Conservation (phyloP, 2,797 vertebrate species). For the Chanos chanos region DNA sequence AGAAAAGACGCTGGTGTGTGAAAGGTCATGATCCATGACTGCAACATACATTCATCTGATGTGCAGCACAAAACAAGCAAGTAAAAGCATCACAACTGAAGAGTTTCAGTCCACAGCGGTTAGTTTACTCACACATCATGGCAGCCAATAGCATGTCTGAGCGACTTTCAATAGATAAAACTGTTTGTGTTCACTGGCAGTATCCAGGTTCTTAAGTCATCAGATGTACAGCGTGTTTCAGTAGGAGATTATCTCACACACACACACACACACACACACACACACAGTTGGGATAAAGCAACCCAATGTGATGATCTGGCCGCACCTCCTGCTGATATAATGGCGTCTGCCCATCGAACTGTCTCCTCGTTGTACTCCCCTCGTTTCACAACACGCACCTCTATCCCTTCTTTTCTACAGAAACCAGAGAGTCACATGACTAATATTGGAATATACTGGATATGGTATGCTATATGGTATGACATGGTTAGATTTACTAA, state of each 20-base stretch:
- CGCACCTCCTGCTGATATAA: slow-evolving; percentile 94
- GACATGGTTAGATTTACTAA: not conserved
- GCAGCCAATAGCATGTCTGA: too few relatives aligned
- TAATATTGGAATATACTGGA: not conserved
- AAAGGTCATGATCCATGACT: not conserved
- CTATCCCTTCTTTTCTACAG: slow-evolving; percentile 80
- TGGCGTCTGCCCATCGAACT: slow-evolving; percentile 92
- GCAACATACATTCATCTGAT: too few relatives aligned
- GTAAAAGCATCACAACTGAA: not conserved
- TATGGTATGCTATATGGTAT: not conserved
- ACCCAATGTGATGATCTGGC: too few relatives aligned
- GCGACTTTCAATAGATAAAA: too few relatives aligned
- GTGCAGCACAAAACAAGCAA: not conserved
- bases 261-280: too few relatives aligned
- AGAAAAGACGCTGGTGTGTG: not conserved
- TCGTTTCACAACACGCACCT: slow-evolving; percentile 88
- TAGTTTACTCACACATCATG: too few relatives aligned
- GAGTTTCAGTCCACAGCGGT: too few relatives aligned
- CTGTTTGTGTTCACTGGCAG: too few relatives aligned
- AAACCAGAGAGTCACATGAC: not conserved
- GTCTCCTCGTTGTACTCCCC: slow-evolving; percentile 89
- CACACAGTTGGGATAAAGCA: too few relatives aligned
- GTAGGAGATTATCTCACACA: too few relatives aligned
- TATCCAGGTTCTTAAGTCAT: too few relatives aligned
- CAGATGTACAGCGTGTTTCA: too few relatives aligned